Base-by-base conservation (phyloP, 2,888 invertebrate genomes). In the Eupelmus urozonus region DNA sequence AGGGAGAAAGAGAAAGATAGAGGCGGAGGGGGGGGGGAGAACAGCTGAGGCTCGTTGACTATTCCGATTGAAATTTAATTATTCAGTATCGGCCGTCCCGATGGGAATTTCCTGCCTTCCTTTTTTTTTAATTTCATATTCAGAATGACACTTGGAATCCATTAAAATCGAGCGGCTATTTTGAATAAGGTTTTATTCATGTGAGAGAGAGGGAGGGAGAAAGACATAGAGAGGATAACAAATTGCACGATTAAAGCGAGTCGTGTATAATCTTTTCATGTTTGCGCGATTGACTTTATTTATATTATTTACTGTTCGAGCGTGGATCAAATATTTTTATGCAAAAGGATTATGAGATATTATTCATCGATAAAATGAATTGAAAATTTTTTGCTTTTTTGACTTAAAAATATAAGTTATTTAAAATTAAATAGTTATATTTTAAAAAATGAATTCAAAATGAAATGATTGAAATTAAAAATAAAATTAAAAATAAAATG, bases 51-150 rank as follows among this genome's bases (percentile, higher is more conserved):
- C 45, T 69, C 67, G n/a, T 65, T 45, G 65, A 11, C 63, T 51
- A 71, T 76, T 71, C 57, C 49, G 60, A 69, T 73, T 69, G 62
- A 73, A 73, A 78, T 78, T 73, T 57, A 67, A 73, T 78, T 73
- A 78, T 78, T 67, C 71, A 72, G 66, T 11, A 18, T 45, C 42
- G 34, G 27, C 45, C 45, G 23, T 40, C 51, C 62, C 63, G 45
- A 57, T 57, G 73, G 42, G 45, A 23, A 57, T 57, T 29, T 57
- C 34, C 53, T 66, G 23, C 29, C 40, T 67, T 20, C 40, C 40
- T 63, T 34, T 18, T 11, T 23, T 59, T 74, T 73, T 65, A 9
- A 66, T 49, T 55, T 42, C 40, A 42, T 53, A 63, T 63, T 72
- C 72, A 11, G 29, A 70, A 45, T 70, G 59, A 59, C 70, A 71